These are phyloP conservation scores for Nestor notabilis DNA, from an alignment of 2,113 vertebrate species.

Conservation along the genomic window DNA sequence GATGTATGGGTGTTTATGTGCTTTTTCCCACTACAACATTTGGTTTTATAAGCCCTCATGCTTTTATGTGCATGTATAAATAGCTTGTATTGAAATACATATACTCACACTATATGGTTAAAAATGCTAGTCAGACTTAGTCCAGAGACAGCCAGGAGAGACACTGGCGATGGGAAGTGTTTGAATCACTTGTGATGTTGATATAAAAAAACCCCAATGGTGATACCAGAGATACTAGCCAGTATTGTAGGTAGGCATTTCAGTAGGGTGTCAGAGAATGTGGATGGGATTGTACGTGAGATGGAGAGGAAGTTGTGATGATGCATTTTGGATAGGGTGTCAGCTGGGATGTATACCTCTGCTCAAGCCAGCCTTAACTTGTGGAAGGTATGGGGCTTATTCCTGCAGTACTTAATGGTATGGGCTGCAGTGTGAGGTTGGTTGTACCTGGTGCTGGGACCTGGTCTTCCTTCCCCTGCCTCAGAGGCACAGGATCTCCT, in stretches of 20 bases:
- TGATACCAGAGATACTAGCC: neutral
- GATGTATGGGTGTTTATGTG: neutral
- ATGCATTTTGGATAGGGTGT: neutral
- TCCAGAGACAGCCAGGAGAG: neutral
- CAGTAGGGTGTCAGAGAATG: neutral
- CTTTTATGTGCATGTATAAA: neutral
- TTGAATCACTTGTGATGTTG: neutral
- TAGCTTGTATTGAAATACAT: neutral
- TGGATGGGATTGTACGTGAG: neutral
- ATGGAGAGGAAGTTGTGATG: neutral
- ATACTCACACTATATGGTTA: neutral
- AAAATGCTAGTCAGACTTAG: neutral
- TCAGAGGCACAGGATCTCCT: neutral
- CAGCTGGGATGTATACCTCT: rapidly evolving
- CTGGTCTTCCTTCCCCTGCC: neutral
- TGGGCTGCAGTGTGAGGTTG: neutral
- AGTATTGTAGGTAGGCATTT: neutral
- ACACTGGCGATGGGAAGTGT: neutral
- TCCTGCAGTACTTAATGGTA: neutral
- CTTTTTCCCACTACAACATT: neutral
- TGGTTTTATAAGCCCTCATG: neutral
- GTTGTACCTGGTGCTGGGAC: neutral
- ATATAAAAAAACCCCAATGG: neutral
- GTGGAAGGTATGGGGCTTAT: neutral
- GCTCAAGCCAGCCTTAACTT: neutral